Evolutionary conservation across 2,113 vertebrate species (phyloP).

Genomic region (Prunella fulvescens): DNA sequence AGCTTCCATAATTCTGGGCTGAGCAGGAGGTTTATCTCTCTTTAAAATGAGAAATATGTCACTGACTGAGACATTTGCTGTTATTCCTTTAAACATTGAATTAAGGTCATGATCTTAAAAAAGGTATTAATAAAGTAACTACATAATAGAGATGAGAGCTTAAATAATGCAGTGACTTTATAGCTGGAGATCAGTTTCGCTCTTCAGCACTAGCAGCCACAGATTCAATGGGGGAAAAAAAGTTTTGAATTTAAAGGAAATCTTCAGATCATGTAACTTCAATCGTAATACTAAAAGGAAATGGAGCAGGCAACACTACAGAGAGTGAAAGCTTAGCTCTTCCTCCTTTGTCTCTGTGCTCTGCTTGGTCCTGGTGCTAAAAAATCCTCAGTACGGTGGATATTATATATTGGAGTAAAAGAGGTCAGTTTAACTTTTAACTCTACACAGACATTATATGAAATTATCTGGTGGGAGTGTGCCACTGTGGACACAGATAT

Average conservation of each 20-base stretch:
- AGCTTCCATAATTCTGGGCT: neutral
- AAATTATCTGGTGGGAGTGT: constrained; percentile 27
- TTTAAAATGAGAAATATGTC: constrained; percentile 7
- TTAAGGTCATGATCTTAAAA: constrained; percentile 41
- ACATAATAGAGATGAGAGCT: neutral
- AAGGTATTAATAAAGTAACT: constrained; percentile 42
- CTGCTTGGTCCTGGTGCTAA: neutral
- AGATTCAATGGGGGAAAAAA: neutral
- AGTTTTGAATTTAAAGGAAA: constrained; percentile 14
- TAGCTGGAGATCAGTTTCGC: constrained; percentile 9
- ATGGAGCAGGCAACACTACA: neutral
- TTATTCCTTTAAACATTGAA: constrained; percentile 40
- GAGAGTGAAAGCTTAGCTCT: neutral
- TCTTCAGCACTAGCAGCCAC: neutral
- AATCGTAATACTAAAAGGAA: neutral
- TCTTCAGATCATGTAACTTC: constrained; percentile 9
- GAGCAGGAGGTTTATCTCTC: neutral
- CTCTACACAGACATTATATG: neutral
- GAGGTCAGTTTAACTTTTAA: constrained; percentile 17
- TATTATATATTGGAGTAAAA: neutral
- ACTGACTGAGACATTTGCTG: neutral
- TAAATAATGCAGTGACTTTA: constrained; percentile 35
- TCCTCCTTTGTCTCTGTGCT: neutral
- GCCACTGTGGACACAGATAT: neutral
- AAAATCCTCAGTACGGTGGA: neutral